Base-by-base conservation (phyloP, 2,888 invertebrate genomes). In the Nymphalis urticae region DNA sequence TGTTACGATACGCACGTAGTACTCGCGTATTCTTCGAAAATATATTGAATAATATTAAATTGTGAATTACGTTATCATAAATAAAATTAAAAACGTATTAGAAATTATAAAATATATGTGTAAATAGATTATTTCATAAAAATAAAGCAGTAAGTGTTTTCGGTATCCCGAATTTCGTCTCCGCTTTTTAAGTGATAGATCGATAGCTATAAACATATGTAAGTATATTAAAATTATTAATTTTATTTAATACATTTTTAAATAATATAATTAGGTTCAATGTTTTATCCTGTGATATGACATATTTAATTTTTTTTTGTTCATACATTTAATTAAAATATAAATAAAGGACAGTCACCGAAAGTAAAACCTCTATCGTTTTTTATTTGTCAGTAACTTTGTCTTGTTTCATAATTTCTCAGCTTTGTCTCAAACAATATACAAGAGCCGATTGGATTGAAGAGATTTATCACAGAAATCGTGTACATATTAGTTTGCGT, bases 1-100 rank as follows among this genome's bases (percentile, higher is more conserved):
- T 75, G 73, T 71, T 64, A 72, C 65, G 70, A 60, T 60, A 68
- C 72, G 69, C 68, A 71, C 75, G 80, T 75, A 70, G 72, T 75
- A 77, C 72, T 62, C 62, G 65, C 70, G 51, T 59, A 73, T 75
- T 71, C 71, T 62, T 74, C 75, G 74, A 75, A 75, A 72, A 71
- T 69, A 73, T 71, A 71, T 73, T 58, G 47, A 66, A 54, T 56
- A 66, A 67, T 64, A 69, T 66, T 66, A 64, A 60, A 73, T 72
- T 69, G 65, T 73, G 59, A 68, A 72, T 70, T 72, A 74, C 73
- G 71, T 53, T 54, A 67, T 48, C 42, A 50, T 60, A 63, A 67
- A 48, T 51, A 68, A 69, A 66, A 63, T 36, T 60, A 51, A 61
- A 61, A 56, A 56, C 47, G 32, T 61, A 17, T 66, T 53, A 17